A percentile compares a stretch with the other conserved stretches of the same genome.
phyloP scores from a whole-genome alignment of 2,113 vertebrate species.

The Hylia prasina region DNA sequence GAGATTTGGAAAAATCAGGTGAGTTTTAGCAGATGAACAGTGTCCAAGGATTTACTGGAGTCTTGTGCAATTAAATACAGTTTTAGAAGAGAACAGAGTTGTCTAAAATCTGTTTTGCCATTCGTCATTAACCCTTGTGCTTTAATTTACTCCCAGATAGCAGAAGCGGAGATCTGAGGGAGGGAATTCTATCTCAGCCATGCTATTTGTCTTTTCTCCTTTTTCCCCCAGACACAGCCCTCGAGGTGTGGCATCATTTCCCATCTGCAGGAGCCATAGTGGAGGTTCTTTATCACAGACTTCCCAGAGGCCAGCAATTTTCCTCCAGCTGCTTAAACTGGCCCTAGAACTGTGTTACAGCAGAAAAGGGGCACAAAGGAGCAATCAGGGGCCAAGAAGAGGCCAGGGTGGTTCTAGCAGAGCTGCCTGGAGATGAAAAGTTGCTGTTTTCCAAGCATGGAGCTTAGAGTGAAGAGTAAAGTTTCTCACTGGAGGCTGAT shows the following conservation, averaged over 20 bases:
- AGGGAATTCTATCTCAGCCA: neutral
- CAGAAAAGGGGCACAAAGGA: neutral
- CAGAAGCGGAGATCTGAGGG: neutral
- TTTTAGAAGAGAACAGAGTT: neutral
- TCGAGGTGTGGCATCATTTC: neutral
- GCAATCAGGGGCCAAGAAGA: neutral
- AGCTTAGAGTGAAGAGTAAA: neutral
- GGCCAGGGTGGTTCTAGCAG: neutral
- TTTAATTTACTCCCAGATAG: neutral
- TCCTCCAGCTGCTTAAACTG: neutral
- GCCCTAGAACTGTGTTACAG: neutral
- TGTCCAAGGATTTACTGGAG: neutral
- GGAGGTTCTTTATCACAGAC: neutral
- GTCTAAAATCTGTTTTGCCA: neutral
- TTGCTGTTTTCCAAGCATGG: neutral
- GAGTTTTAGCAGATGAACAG: neutral
- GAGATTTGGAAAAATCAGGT: neutral
- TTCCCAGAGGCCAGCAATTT: neutral
- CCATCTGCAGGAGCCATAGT: neutral
- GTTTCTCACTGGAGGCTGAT: neutral
- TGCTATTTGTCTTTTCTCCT: neutral
- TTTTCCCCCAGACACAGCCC: neutral
- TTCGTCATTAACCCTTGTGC: neutral
- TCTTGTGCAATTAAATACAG: neutral
- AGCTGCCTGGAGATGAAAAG: neutral